phyloP scores from a whole-genome alignment of 2,888 invertebrate genomes.

The Rhimphoctona megacephalus region DNA sequence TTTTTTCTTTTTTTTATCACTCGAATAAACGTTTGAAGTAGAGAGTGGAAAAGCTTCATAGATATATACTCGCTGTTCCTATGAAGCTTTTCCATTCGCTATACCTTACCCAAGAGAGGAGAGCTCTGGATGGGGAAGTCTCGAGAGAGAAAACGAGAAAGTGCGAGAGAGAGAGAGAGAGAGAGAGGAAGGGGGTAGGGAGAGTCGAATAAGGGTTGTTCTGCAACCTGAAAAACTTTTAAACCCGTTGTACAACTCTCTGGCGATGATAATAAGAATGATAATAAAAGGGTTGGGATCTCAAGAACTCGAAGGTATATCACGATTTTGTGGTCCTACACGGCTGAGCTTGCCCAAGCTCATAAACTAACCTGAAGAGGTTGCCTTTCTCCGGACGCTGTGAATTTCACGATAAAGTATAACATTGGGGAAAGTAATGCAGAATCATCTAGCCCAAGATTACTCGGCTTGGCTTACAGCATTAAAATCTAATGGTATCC shows the following conservation, averaged over 20 bases:
- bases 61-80: conserved; percentile 13
- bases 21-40: conserved; percentile 47
- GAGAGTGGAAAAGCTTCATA: conserved; percentile 38
- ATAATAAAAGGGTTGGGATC: conserved; percentile 48
- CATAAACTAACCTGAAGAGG: conserved; percentile 38
- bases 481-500: conserved; percentile 36
- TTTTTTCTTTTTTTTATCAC: conserved; percentile 31
- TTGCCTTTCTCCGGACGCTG: conserved; percentile 3
- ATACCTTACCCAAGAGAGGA: neutral
- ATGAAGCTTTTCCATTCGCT: conserved; percentile 10
- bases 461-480: conserved; percentile 17
- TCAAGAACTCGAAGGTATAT: conserved; percentile 40
- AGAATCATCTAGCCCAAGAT: conserved; percentile 22
- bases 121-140: neutral
- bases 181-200: neutral
- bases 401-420: conserved; percentile 20
- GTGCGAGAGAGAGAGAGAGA: neutral
- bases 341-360: conserved; percentile 12
- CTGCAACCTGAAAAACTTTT: conserved; percentile 41
- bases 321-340: conserved; percentile 29
- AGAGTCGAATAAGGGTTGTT: conserved; percentile 1
- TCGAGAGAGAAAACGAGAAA: neutral
- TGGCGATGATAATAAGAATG: conserved; percentile 48
- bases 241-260: conserved; percentile 35
- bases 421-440: conserved; percentile 19